Evolutionary conservation across 2,888 invertebrate species (phyloP).

Genomic region (Glaucopsyche alexis): DNA sequence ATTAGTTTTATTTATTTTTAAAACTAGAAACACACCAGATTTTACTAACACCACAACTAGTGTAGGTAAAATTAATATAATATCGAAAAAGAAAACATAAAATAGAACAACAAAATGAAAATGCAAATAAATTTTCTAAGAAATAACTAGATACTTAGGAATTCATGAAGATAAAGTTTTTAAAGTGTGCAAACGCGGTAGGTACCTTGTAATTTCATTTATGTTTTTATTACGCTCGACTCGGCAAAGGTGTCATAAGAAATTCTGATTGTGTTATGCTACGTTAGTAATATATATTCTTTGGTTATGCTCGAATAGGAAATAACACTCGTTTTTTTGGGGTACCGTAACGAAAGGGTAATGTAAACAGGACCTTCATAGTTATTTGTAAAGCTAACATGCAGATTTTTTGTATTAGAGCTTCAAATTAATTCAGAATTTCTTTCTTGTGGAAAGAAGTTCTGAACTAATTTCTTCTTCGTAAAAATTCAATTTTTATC

Average conservation of each 20-base stretch:
- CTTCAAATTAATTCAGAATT: too few species aligned
- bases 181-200: constrained; percentile 1
- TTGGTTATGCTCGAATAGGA: not conserved
- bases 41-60: too few species aligned
- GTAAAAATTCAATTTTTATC: too few species aligned
- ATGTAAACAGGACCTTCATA: not conserved
- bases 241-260: constrained; percentile 10
- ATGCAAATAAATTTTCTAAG: not conserved
- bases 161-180: constrained; percentile 17
- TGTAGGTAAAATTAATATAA: too few species aligned
- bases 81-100: not conserved
- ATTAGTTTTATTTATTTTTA: too few species aligned
- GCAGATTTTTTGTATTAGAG: too few species aligned
- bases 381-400: too few species aligned
- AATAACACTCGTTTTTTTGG: not conserved
- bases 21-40: too few species aligned
- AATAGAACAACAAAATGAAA: not conserved
- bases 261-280: not conserved
- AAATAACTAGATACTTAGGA: constrained; percentile 3
- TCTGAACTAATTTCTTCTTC: too few species aligned
- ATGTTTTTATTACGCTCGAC: constrained; percentile 13
- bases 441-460: too few species aligned
- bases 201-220: constrained; percentile 15
- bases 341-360: not conserved
- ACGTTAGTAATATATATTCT: too few species aligned